Percentiles rank a stretch among this genome's conserved stretches.
Conservation (phyloP, 2,113 vertebrate species). For the Rhinolophus ferrumequinum region DNA sequence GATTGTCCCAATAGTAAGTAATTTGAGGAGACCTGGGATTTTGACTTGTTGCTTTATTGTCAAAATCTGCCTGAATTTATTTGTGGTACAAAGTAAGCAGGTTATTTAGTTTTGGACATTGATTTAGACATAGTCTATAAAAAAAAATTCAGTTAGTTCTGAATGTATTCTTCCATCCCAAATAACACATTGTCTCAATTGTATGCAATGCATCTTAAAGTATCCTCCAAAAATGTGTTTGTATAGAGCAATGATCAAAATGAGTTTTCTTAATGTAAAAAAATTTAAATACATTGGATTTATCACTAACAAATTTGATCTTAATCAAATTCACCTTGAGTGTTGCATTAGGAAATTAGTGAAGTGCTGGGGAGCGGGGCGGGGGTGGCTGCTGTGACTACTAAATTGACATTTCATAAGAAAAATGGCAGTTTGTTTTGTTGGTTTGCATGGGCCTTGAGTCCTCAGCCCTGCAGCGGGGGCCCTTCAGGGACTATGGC, state of each 20-base stretch:
- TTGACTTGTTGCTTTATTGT: background rate
- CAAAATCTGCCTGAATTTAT: background rate
- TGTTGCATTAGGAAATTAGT: background rate
- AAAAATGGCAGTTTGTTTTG: slow-evolving; percentile 30
- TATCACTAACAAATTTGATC: slow-evolving; percentile 27
- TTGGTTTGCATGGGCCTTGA: background rate
- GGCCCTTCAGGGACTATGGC: background rate
- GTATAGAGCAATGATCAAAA: background rate
- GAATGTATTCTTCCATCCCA: background rate
- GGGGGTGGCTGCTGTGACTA: background rate
- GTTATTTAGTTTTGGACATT: slow-evolving; percentile 27
- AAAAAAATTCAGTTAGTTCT: slow-evolving; percentile 15
- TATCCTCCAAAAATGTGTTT: slow-evolving; percentile 7
- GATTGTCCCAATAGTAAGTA: background rate
- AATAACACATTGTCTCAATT: background rate
- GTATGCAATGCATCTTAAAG: background rate
- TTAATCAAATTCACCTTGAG: slow-evolving; percentile 12
- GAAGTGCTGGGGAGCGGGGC: background rate
- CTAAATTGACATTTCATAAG: background rate
- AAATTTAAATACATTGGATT: background rate
- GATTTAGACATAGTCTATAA: background rate
- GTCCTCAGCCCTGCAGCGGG: background rate
- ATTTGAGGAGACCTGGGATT: background rate
- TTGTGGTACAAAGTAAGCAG: background rate
- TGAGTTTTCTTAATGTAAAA: background rate